Evolutionary conservation across 2,888 invertebrate genomes (phyloP), one percentile per base, ranked within the genome.

Genomic region (Limnephilus marmoratus): DNA sequence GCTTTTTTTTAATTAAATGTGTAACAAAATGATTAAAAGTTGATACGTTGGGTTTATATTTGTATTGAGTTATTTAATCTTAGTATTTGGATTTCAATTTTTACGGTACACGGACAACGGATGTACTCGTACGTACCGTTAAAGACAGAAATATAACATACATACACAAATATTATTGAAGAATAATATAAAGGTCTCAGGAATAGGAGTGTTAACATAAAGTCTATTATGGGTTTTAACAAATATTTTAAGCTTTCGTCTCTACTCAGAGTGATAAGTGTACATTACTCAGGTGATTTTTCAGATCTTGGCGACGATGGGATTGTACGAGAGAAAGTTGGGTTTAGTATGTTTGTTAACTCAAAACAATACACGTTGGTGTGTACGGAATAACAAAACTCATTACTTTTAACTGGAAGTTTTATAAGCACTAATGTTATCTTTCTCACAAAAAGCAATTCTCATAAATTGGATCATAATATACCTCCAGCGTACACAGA

Each of bases 361-460:
- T 68, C n/a, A 68, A 18, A n/a, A 41, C 12, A 85, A 85, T 24
- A 45, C n/a, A 85, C 29, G 41, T 49, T 53, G 34, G 31, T 87
- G 34, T 49, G 53, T 53, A 24, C 12, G 12, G 29, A 31, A 53
- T 34, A 88, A 88, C 53, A 68, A 53, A 68, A 88, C 18, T 29
- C n/a, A 88, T 53, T 68, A 88, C 34, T 68, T 88, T 80, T 34
- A 88, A 68, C 68, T 68, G 68, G 68, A 68, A 68, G 68, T 68
- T 68, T 68, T 68, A 24, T 68, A 68, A 68, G 24, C 82, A 31
- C 34, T 31, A 82, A 82, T 34, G 82, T 82, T 82, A 34, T 82
- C 29, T 34, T 82, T 34, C 34, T 18, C 31, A 31, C 34, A 82
- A 68, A 82, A 82, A 85, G 85, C 85, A 45, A 41, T 82, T 85